These are phyloP conservation scores for Chaunax sp. DNA, from an alignment of 2,797 vertebrate genomes.

Conservation along the genomic window DNA sequence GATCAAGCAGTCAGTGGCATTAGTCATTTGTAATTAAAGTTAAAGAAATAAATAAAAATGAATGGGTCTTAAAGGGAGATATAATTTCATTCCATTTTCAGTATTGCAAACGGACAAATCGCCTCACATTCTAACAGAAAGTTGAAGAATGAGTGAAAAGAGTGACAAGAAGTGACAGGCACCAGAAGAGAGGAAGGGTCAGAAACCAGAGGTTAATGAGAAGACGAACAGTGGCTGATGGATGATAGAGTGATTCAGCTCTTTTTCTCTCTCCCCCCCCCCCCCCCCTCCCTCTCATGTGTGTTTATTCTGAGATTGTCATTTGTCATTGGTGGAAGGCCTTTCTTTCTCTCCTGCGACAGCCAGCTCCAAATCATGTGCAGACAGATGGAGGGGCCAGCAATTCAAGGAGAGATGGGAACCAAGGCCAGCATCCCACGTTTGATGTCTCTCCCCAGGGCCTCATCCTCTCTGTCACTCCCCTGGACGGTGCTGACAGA, in stretches of 20 bases:
- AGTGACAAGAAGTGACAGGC: constrained; percentile 47
- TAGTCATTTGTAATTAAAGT: constrained; percentile 1
- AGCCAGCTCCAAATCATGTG: constrained; percentile 74
- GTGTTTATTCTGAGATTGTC: constrained; percentile 80
- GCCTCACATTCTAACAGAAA: neutral
- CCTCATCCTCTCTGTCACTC: constrained; percentile 76
- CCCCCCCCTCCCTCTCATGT: constrained; percentile 47
- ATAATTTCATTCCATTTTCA: neutral
- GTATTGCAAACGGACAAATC: constrained; percentile 13
- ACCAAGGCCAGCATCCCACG: constrained; percentile 75
- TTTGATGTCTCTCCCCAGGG: constrained; percentile 81
- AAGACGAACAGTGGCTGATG: constrained; percentile 64
- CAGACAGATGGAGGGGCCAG: constrained; percentile 77
- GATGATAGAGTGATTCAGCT: constrained; percentile 78
- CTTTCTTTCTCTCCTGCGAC: constrained; percentile 67
- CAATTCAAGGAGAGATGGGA: constrained; percentile 73
- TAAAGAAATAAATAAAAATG: neutral
- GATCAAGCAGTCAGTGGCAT: neutral
- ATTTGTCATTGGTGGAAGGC: constrained; percentile 75
- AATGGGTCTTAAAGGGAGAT: neutral
- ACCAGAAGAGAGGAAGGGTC: constrained; percentile 52
- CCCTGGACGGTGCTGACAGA: constrained; percentile 75
- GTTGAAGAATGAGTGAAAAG: constrained; percentile 22
- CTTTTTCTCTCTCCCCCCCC: constrained; percentile 55
- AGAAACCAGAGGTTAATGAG: constrained; percentile 69